Evolutionary conservation across 2,113 vertebrate genomes (phyloP).

Genomic region (Centropus bengalensis): DNA sequence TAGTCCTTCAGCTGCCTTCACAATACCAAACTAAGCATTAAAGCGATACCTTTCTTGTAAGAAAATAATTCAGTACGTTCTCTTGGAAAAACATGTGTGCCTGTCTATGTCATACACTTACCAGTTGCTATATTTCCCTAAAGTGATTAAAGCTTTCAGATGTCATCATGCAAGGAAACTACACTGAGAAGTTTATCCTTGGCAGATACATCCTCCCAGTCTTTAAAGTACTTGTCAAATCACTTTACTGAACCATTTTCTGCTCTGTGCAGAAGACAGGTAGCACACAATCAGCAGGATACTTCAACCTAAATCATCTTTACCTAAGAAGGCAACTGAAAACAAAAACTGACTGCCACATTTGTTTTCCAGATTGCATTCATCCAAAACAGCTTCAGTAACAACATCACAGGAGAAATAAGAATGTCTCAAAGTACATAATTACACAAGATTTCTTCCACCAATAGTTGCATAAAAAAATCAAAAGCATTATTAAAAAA

Average conservation of each 20-base stretch:
- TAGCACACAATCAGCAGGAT: background rate
- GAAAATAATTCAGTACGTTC: background rate
- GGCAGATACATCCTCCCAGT: background rate
- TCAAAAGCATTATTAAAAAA: background rate
- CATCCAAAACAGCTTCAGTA: background rate
- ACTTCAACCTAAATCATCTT: background rate
- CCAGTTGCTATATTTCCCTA: background rate
- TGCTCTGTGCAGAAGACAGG: background rate
- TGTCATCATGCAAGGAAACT: background rate
- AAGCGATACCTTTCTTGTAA: background rate
- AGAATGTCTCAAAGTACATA: background rate
- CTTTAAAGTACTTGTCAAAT: background rate
- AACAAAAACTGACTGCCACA: background rate
- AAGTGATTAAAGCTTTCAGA: constrained; percentile 17
- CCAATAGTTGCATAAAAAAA: background rate
- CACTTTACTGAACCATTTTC: background rate
- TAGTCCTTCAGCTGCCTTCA: background rate
- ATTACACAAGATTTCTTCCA: background rate
- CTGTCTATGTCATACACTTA: background rate
- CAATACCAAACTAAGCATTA: background rate
- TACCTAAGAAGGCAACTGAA: background rate
- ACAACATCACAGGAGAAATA: background rate
- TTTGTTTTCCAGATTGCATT: background rate
- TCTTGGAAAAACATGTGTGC: background rate
- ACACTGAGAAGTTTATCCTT: background rate